Conservation (phyloP, 1,140 invertebrate species). For the Drosophila aff. region DNA sequence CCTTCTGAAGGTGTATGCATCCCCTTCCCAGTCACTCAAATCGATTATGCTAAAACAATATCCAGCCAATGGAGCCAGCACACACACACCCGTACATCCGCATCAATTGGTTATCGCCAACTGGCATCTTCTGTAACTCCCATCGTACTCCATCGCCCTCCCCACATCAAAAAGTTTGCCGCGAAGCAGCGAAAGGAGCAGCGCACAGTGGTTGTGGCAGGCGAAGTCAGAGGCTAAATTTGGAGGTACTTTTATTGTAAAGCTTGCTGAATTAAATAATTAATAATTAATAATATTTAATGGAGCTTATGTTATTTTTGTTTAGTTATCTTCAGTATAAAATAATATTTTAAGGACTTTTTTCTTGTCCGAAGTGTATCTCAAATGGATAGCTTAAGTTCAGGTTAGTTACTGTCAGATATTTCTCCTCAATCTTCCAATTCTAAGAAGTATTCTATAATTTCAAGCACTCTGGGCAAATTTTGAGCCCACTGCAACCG, state of each 20-base stretch:
- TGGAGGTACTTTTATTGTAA: neutral
- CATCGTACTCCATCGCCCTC: conserved; percentile 4
- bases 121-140: conserved; percentile 55
- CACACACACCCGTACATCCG: conserved; percentile 46
- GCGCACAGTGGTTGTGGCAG: conserved; percentile 18
- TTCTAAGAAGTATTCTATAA: neutral
- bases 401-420: neutral
- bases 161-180: conserved; percentile 63
- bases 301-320: neutral
- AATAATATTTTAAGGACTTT: neutral
- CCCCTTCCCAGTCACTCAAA: conserved; percentile 68
- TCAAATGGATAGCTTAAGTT: neutral
- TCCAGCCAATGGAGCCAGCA: conserved; percentile 70
- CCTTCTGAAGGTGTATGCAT: neutral
- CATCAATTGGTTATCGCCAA: conserved; percentile 46
- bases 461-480: no score
- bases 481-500: conserved; percentile 11
- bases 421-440: no score
- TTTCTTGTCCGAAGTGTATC: no score
- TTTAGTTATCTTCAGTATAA: neutral
- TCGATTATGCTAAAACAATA: conserved; percentile 84
- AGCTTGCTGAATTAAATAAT: neutral
- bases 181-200: conserved; percentile 64
- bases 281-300: neutral
- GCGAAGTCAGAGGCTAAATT: neutral